Percentiles rank a stretch among this genome's conserved stretches.
These are phyloP conservation scores for Ophioninae sp. DNA, from an alignment of 2,888 invertebrate species.

Conservation along the genomic window DNA sequence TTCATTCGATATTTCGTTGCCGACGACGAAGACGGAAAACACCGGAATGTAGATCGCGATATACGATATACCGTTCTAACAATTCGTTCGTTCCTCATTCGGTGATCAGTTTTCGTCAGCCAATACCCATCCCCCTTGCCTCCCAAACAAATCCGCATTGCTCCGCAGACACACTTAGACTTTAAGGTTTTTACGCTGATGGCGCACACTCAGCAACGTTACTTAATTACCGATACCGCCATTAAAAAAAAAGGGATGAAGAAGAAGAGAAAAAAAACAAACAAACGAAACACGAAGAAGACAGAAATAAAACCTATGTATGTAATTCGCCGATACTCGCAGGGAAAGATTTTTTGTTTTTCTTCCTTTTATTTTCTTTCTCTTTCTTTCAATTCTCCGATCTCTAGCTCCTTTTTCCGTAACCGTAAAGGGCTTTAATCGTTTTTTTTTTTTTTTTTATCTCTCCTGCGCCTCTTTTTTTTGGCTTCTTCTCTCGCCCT, in stretches of 20 bases:
- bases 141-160: conserved; percentile 21
- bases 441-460: background rate
- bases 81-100: conserved; percentile 14
- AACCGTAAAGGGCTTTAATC: conserved; percentile 27
- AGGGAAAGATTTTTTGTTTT: conserved; percentile 72
- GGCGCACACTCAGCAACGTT: conserved; percentile 63
- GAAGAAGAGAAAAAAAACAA: conserved; percentile 15
- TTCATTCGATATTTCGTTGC: conserved; percentile 5
- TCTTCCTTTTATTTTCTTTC: conserved; percentile 62
- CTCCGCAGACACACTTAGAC: conserved; percentile 68
- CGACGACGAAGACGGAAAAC: background rate
- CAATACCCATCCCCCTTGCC: background rate
- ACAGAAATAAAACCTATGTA: conserved; percentile 65
- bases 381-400: conserved; percentile 34
- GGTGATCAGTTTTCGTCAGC: conserved; percentile 67
- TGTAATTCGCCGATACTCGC: conserved; percentile 79
- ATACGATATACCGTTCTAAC: conserved; percentile 21
- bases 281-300: background rate
- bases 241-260: conserved; percentile 54
- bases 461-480: background rate
- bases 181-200: conserved; percentile 70
- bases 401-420: conserved; percentile 36
- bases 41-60: conserved; percentile 41
- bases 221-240: conserved; percentile 72
- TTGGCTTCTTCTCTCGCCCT: background rate